A percentile compares a stretch with the other conserved stretches of the same genome.
These are phyloP conservation scores for Heliconius cydno DNA, from an alignment of 2,888 invertebrate species.

Conservation along the genomic window DNA sequence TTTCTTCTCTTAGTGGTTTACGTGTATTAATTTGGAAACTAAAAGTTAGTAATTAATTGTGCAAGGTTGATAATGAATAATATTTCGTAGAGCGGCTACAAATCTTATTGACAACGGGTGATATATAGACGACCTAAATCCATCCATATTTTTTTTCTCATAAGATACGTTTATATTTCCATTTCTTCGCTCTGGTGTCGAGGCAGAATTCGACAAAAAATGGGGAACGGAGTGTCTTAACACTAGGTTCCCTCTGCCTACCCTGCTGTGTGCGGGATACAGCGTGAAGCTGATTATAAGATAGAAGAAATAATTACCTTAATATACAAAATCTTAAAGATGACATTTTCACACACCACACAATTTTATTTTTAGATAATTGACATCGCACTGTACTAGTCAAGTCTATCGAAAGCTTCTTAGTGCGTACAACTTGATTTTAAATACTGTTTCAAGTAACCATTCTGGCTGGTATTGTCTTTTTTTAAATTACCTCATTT, in stretches of 20 bases:
- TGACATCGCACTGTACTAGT: not conserved
- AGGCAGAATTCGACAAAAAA: too few relatives aligned
- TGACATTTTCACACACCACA: constrained; percentile 4
- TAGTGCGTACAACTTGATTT: constrained; percentile 16
- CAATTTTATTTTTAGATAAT: constrained; percentile 2
- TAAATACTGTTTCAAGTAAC: constrained; percentile 10
- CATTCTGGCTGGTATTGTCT: not conserved
- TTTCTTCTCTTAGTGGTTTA: not conserved
- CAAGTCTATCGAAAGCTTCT: not conserved
- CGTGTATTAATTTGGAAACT: not conserved
- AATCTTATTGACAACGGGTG: too few relatives aligned
- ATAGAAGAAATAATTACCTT: constrained; percentile 8
- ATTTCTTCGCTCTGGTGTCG: too few relatives aligned
- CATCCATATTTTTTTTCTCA: too few relatives aligned
- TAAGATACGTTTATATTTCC: too few relatives aligned
- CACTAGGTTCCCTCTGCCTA: too few relatives aligned
- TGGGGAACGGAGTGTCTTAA: too few relatives aligned
- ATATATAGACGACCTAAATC: too few relatives aligned
- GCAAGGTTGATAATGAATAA: too few relatives aligned
- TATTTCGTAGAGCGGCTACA: too few relatives aligned
- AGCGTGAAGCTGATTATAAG: not conserved
- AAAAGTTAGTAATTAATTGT: too few relatives aligned
- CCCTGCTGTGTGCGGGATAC: too few relatives aligned
- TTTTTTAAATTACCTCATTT: constrained; percentile 1
- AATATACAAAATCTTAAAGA: not conserved